Base-by-base conservation (phyloP, 2,797 vertebrate species). In the Borostomias antarcticus region DNA sequence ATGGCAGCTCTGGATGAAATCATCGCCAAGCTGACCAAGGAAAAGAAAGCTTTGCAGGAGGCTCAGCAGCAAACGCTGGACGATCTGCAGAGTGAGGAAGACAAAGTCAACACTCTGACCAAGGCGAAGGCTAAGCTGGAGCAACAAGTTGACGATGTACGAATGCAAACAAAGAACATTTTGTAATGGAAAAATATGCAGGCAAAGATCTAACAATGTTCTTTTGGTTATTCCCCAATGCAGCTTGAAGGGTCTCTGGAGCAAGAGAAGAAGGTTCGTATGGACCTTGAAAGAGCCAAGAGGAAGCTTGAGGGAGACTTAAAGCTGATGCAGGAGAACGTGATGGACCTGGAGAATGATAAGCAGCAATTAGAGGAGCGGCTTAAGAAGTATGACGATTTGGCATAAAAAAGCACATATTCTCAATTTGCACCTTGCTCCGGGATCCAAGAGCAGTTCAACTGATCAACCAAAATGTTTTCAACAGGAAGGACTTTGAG, bases 401-500 rank as follows among this genome's bases (percentile, higher is more conserved):
- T 30, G 52, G 47, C n/a, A 21, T 6, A 25, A 40, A 4, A 29
- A 29, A 30, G 25, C 21, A 2, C 32, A 58, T 5, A 21, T 25
- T 51, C 48, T 23, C 19, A 19, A 51, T 25, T 25, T 3, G 48
- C n/a, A 17, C 2, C 21, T 37, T 23, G 7, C 13, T 13, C 10
- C 5, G 19, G 9, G 21, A 37, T 15, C 21, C 37, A 47, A 25
- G 3, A 62, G 21, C 56, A 26, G 40, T 58, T 23, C 40, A n/a
- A 52, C 17, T 9, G 3, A 68, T 25, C 1, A 61, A 28, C 51
- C 8, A 35, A 52, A 17, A 40, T 51, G 2, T 37, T 32, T 33
- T 70, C 48, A 33, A 19, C 74, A 95, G 94, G 83, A 95, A 95
- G 65, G 94, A 95, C 64, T 95, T 95, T 79, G 94, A 95, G 76